Conservation (phyloP, 2,113 vertebrate species). For the Thamnophis sirtalis region DNA sequence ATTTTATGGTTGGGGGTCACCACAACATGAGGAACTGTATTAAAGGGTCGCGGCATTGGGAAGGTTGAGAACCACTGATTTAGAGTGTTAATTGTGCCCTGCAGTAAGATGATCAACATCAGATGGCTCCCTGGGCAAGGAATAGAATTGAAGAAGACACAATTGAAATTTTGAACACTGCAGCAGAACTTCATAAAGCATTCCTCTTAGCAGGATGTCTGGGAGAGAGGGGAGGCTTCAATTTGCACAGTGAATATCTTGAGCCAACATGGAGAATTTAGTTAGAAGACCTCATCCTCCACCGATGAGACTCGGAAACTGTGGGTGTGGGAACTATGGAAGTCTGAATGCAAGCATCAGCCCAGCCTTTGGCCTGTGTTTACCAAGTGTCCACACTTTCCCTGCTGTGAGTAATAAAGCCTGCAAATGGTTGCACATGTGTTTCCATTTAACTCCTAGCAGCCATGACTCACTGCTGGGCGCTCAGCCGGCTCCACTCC, state of each 20-base stretch:
- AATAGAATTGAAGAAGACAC: neutral
- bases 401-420: neutral
- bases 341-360: neutral
- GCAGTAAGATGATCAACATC: neutral
- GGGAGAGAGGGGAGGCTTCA: neutral
- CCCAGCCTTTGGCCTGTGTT: neutral
- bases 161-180: neutral
- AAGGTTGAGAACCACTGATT: no score
- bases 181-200: neutral
- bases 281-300: neutral
- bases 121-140: neutral
- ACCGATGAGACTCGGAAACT: neutral
- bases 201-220: neutral
- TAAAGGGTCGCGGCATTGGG: no score
- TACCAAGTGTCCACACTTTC: constrained; percentile 39
- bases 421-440: constrained; percentile 31
- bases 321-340: neutral
- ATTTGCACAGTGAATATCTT: neutral
- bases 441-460: constrained; percentile 60
- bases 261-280: neutral
- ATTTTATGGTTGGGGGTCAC: no score
- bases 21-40: no score
- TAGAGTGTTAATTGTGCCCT: neutral
- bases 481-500: neutral
- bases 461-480: constrained; percentile 53